Evolutionary conservation across 1,140 invertebrate genomes (phyloP).

Genomic region (Lordiphosa mommai): DNA sequence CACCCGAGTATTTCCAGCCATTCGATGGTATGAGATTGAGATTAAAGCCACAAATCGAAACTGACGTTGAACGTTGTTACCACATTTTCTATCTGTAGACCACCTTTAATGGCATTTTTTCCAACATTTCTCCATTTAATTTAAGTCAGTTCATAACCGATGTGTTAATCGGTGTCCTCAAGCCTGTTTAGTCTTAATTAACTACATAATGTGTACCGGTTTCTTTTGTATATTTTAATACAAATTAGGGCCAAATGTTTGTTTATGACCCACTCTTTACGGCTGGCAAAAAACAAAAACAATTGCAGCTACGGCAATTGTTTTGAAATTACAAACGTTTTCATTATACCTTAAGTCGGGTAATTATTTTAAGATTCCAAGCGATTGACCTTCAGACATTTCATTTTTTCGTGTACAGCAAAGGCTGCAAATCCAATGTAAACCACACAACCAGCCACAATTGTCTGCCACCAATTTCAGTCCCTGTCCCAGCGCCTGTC

Average conservation of each 20-base stretch:
- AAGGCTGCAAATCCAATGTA: conserved; percentile 16
- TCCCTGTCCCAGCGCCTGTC: not conserved
- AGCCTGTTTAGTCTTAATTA: conserved; percentile 25
- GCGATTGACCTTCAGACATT: conserved; percentile 53
- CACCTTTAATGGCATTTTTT: too few species aligned
- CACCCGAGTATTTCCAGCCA: too few species aligned
- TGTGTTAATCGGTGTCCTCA: conserved; percentile 20
- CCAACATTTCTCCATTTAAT: too few species aligned
- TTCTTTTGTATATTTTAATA: conserved; percentile 56
- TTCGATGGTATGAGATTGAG: too few species aligned
- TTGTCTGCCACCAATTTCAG: conserved; percentile 21
- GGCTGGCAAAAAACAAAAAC: conserved; percentile 1
- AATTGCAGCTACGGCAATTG: conserved; percentile 35
- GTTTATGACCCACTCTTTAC: conserved; percentile 28
- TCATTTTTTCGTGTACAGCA: conserved; percentile 26
- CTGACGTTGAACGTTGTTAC: too few species aligned
- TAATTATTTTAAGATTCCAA: conserved; percentile 67
- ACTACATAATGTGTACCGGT: conserved; percentile 29
- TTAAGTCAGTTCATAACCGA: not conserved
- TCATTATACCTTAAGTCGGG: conserved; percentile 55
- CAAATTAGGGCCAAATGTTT: conserved; percentile 46
- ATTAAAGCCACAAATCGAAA: too few species aligned
- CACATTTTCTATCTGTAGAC: too few species aligned
- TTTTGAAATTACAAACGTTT: conserved; percentile 67
- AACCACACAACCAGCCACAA: conserved; percentile 10